Evolutionary conservation across 2,797 vertebrate species (phyloP), one percentile per base, ranked within the genome.

Genomic region (Arrhamphus sclerolepis): DNA sequence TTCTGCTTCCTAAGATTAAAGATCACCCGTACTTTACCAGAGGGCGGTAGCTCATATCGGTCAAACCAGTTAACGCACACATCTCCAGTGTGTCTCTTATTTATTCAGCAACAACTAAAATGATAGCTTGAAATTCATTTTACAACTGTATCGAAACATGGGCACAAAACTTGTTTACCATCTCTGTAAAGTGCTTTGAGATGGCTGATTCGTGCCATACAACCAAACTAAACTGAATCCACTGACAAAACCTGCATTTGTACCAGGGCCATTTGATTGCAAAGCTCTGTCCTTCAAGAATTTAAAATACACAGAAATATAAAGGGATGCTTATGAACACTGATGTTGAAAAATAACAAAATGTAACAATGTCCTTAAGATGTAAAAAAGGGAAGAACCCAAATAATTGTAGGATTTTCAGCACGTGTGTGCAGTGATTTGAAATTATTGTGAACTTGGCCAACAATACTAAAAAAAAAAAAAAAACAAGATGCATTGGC

Each of bases 161-260:
- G 6, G n/a, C 5, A 29, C 34, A 18, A 62, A 22, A 14, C 29
- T 14, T 14, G 34, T 16, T 38, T 38, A 10, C 7, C 1, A 13
- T 38, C 34, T 38, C 13, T 38, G 13, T 16, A 38, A 38, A 38
- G 13, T 13, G 4, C 34, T 14, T 14, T 4, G 13, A 38, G 34
- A 38, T 14, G 34, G 14, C 34, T 4, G 34, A 16, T 38, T 38
- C 13, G 3, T 38, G 10, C 11, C 4, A 38, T 38, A 38, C 13
- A 11, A 4, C 10, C 10, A 38, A 13, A 38, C 13, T 13, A 14
- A 38, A 38, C 11, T 16, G 3, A 38, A 13, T 13, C 9, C 9
- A 48, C 21, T 21, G 19, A 29, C 4, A 31, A 72, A 53, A 62
- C 8, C 18, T 70, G 62, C 8, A 14, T 21, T 54, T 18, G 24